phyloP scores from a whole-genome alignment of 2,113 vertebrate species.

The Carollia perspicillata region DNA sequence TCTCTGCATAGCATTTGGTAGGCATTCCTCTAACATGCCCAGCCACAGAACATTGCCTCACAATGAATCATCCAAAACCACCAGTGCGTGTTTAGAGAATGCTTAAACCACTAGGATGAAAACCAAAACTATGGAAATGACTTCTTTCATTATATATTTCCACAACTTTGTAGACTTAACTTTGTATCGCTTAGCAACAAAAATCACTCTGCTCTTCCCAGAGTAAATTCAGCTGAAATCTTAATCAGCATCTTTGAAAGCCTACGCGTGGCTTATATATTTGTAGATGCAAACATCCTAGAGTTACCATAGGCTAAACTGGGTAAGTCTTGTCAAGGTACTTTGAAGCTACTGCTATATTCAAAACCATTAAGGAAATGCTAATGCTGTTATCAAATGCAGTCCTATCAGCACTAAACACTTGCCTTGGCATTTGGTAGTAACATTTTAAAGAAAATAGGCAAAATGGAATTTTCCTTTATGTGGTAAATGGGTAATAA shows the following conservation, averaged over 20 bases:
- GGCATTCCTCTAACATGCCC: neutral
- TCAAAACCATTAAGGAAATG: neutral
- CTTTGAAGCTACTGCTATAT: neutral
- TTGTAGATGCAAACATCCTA: slow-evolving; percentile 7
- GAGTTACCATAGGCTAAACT: neutral
- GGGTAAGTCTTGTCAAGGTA: slow-evolving; percentile 11
- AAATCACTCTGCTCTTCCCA: slow-evolving; percentile 31
- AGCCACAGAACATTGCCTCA: neutral
- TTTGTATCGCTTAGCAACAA: slow-evolving; percentile 10
- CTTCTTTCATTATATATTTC: neutral
- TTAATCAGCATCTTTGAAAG: slow-evolving; percentile 51
- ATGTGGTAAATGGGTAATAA: slow-evolving; percentile 37
- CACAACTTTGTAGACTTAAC: slow-evolving; percentile 10
- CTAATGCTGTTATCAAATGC: slow-evolving; percentile 38
- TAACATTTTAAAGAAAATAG: slow-evolving; percentile 45
- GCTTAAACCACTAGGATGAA: neutral
- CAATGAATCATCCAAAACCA: neutral
- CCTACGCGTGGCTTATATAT: neutral
- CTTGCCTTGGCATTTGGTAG: slow-evolving; percentile 41
- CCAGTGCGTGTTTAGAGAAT: neutral
- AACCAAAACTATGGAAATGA: neutral
- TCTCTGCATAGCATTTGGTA: neutral
- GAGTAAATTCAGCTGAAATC: slow-evolving; percentile 9
- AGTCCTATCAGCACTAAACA: slow-evolving; percentile 52
- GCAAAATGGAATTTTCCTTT: slow-evolving; percentile 40